phyloP scores from a whole-genome alignment of 2,888 invertebrate species.

The Trileptium ribeirensis region DNA sequence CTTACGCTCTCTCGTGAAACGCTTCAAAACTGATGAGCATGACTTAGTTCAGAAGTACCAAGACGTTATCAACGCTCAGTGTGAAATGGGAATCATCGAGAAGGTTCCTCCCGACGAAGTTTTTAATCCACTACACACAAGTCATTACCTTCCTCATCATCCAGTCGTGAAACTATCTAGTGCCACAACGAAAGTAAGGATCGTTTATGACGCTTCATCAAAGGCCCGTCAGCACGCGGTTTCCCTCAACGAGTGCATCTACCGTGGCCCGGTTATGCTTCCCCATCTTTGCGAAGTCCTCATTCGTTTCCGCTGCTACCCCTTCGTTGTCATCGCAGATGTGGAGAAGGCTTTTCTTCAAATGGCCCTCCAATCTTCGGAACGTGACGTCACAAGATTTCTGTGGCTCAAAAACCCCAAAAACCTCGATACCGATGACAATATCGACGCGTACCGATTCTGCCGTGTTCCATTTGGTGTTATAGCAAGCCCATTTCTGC shows the following conservation, averaged over 20 bases:
- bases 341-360: constrained; percentile 26
- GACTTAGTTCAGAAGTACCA: constrained; percentile 20
- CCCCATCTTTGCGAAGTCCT: constrained; percentile 27
- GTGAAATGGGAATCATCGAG: constrained; percentile 23
- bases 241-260: constrained; percentile 34
- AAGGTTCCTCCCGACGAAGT: neutral
- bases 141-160: constrained; percentile 35
- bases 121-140: neutral
- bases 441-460: neutral
- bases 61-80: constrained; percentile 18
- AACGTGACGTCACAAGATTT: constrained; percentile 30
- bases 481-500: neutral
- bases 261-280: constrained; percentile 29
- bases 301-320: constrained; percentile 29
- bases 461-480: neutral
- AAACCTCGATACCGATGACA: constrained; percentile 15
- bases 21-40: neutral
- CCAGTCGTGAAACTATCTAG: constrained; percentile 26
- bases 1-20: neutral
- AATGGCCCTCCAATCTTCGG: constrained; percentile 23
- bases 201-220: constrained; percentile 39
- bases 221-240: neutral
- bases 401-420: constrained; percentile 27
- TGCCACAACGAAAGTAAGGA: constrained; percentile 34
- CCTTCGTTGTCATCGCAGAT: constrained; percentile 31